These are phyloP conservation scores for Homalodisca vitripennis DNA, from an alignment of 1,140 invertebrate species.

Conservation along the genomic window DNA sequence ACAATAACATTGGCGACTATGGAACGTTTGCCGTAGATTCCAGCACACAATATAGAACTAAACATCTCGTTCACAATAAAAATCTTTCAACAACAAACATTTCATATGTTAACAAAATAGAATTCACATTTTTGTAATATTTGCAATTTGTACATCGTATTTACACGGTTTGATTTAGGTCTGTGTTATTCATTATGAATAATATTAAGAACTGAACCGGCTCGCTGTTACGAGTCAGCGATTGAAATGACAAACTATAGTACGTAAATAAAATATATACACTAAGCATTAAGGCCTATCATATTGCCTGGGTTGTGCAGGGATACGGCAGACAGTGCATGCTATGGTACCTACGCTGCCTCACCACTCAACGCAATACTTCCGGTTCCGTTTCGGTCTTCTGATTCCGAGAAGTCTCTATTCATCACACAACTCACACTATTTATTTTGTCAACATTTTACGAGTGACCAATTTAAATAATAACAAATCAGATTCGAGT, in stretches of 20 bases:
- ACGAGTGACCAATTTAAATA: too few species aligned
- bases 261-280: slow-evolving; percentile 17
- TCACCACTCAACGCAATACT: too few species aligned
- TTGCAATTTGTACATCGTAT: slow-evolving; percentile 20
- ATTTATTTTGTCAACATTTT: too few species aligned
- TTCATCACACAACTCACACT: too few species aligned
- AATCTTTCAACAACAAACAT: slow-evolving; percentile 25
- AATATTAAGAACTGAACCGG: too few species aligned
- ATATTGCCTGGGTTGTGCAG: slow-evolving; percentile 18
- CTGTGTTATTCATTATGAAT: slow-evolving; percentile 15
- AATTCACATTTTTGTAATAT: slow-evolving; percentile 15
- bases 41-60: background rate
- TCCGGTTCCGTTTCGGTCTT: too few species aligned
- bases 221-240: too few species aligned
- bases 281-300: slow-evolving; percentile 23
- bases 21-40: background rate
- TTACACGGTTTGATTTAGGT: slow-evolving; percentile 16
- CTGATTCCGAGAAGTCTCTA: too few species aligned
- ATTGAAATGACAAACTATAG: background rate
- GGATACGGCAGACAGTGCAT: background rate
- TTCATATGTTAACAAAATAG: slow-evolving; percentile 18
- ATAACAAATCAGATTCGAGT: too few species aligned
- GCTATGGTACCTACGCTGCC: slow-evolving; percentile 11
- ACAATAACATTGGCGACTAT: background rate
- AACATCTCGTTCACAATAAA: slow-evolving; percentile 14